These are phyloP conservation scores for Streptopelia turtur DNA, from an alignment of 2,797 vertebrate genomes.

Conservation along the genomic window DNA sequence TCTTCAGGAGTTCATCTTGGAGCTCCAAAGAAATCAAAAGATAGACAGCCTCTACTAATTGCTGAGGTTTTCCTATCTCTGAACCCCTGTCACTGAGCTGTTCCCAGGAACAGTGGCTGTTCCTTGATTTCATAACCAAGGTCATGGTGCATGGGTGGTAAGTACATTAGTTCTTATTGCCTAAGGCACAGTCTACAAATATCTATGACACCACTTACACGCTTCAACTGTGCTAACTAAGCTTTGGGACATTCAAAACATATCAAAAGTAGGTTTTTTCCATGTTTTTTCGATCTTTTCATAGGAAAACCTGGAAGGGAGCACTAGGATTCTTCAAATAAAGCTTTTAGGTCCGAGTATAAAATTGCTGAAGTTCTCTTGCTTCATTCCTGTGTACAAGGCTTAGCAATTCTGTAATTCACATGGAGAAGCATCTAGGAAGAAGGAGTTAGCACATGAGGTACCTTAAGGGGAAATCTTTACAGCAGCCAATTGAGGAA, in stretches of 20 bases:
- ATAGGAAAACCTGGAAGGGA: background rate
- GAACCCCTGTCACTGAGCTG: background rate
- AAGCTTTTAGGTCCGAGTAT: background rate
- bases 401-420: background rate
- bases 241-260: background rate
- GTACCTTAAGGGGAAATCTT: background rate
- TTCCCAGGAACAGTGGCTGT: background rate
- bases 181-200: background rate
- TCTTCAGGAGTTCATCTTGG: background rate
- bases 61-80: background rate
- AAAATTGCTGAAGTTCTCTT: background rate
- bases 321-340: background rate
- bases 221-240: background rate
- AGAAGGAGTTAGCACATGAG: background rate
- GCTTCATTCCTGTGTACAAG: background rate
- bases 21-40: slow-evolving; percentile 10
- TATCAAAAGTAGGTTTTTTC: fast-evolving
- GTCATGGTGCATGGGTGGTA: background rate
- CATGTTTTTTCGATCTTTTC: background rate
- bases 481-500: background rate
- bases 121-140: background rate
- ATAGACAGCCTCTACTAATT: slow-evolving; percentile 25
- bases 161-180: background rate
- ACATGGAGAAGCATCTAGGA: background rate
- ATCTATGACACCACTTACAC: background rate